Evolutionary conservation across 2,888 invertebrate species (phyloP), one percentile per base, ranked within the genome.

Genomic region (Drosophila gaucha): DNA sequence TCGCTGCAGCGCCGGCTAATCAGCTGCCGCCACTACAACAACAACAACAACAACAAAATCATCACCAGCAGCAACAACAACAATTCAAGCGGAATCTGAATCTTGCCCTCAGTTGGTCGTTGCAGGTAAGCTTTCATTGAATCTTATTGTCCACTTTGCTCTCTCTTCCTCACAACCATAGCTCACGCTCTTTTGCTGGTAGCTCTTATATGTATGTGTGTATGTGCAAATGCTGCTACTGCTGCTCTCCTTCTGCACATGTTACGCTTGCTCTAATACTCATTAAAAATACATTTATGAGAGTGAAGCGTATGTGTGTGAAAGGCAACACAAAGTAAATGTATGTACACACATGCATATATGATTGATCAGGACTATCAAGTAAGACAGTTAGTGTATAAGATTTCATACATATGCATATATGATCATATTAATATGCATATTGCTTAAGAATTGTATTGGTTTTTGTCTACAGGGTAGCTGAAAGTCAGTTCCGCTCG

Each of bases 81-180:
- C 31, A 47, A 47, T 31, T 47, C 46, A 31, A 64, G 31, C 72
- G 77, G 71, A 83, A 77, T 83, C 69, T 67, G 49, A 77, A 69
- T 68, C 67, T 65, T 33, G 49, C 66, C 52, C 71, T 67, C 44
- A 59, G 43, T 64, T 82, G 86, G 77, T 68, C 80, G 47, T 35
- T 80, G 65, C 80, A 78, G 79, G 79, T 79, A 60, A 26, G 78
- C 57, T 65, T 62, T 60, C 50, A 52, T 68, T 74, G 38, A 55
- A 47, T 54, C 55, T 33, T 38, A 51, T 66, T 55, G 33, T 47
- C 30, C 33, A 28, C 14, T 16, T 24, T 3, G 14, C 30, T 30
- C 43, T 52, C 41, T 26, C 20, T 16, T 12, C 2, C 28, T 9
- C 26, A n/a, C 18, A 43, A 1, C 43, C 18, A n/a, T 2, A 24